Evolutionary conservation across 2,797 vertebrate genomes (phyloP).

Genomic region (Peromyscus eremicus): DNA sequence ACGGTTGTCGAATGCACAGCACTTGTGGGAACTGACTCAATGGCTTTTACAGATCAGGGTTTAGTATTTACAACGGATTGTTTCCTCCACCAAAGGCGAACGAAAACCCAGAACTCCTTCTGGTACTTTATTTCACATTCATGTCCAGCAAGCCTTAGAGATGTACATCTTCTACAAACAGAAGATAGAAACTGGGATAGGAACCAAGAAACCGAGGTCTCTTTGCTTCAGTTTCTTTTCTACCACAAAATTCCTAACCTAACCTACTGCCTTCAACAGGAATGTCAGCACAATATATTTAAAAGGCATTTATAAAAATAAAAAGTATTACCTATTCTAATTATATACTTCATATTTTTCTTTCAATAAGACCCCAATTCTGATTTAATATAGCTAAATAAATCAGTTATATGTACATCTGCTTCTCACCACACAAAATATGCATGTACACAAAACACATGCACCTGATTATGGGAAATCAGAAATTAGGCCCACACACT

Average conservation of each 20-base stretch:
- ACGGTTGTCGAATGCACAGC: background rate
- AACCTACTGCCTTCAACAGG: constrained; percentile 21
- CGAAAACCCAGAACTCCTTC: constrained; percentile 59
- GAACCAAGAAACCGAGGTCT: constrained; percentile 31
- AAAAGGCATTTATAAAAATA: constrained; percentile 49
- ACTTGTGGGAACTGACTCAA: constrained; percentile 47
- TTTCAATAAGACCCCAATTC: constrained; percentile 68
- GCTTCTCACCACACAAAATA: constrained; percentile 61
- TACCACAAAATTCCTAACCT: constrained; percentile 50
- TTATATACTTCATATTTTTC: constrained; percentile 59
- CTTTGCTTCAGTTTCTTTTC: constrained; percentile 25
- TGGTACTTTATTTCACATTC: constrained; percentile 49
- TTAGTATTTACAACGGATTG: constrained; percentile 66
- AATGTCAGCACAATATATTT: constrained; percentile 50
- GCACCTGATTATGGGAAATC: constrained; percentile 65
- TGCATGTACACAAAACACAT: constrained; percentile 56
- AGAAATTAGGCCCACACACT: constrained; percentile 68
- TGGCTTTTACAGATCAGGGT: constrained; percentile 64
- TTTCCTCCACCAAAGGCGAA: constrained; percentile 63
- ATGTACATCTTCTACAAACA: constrained; percentile 5
- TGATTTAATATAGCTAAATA: constrained; percentile 68
- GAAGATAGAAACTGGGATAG: constrained; percentile 39
- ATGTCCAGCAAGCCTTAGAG: constrained; percentile 42
- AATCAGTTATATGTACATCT: constrained; percentile 58
- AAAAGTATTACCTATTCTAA: constrained; percentile 60